Percentiles rank a stretch among this genome's conserved stretches.
Conservation (phyloP, 2,113 vertebrate genomes). For the Scortum barcoo region DNA sequence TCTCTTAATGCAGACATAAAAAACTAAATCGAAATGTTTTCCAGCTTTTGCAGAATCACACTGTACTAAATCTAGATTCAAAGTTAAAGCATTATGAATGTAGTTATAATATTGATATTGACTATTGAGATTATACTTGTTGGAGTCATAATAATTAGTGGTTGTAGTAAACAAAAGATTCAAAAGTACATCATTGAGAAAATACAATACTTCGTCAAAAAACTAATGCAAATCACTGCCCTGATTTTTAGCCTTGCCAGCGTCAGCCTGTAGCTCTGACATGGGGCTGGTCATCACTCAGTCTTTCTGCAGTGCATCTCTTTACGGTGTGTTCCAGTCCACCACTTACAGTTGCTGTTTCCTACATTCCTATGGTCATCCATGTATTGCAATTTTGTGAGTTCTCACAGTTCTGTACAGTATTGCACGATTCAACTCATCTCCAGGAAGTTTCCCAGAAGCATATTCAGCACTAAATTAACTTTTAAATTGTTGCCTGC, state of each 20-base stretch:
- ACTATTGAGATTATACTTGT: too few relatives aligned
- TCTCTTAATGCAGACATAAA: neutral
- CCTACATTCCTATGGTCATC: constrained; percentile 82
- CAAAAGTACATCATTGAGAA: neutral
- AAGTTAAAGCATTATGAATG: neutral
- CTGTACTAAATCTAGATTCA: neutral
- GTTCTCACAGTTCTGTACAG: constrained; percentile 73
- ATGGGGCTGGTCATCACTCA: too few relatives aligned
- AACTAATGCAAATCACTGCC: constrained; percentile 18
- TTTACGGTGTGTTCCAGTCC: constrained; percentile 35
- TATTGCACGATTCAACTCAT: constrained; percentile 79
- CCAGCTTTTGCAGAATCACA: neutral
- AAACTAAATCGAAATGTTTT: neutral
- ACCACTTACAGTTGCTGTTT: constrained; percentile 56
- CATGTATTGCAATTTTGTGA: constrained; percentile 71
- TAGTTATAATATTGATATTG: neutral
- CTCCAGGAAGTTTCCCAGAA: constrained; percentile 31
- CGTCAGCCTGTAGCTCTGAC: neutral
- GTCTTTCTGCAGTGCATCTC: constrained; percentile 47
- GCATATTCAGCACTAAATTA: constrained; percentile 27
- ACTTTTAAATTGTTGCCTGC: constrained; percentile 58
- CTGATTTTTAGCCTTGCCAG: neutral
- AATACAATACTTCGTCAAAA: constrained; percentile 1
- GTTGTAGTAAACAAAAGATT: neutral
- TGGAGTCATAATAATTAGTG: neutral